phyloP scores from a whole-genome alignment of 92 coral and sea anemone genomes.

The Hydrozoanthus gracilis region DNA sequence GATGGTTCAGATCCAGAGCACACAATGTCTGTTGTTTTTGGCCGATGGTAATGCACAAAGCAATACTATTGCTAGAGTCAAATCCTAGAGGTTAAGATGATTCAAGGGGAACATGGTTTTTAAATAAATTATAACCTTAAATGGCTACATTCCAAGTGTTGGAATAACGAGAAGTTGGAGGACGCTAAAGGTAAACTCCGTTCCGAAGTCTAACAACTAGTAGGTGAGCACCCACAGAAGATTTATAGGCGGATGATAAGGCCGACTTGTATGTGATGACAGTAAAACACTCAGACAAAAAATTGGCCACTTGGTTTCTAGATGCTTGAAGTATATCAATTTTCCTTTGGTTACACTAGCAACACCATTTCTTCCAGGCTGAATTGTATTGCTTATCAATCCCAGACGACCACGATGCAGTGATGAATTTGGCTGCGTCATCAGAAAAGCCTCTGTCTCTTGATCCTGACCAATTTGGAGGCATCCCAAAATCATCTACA shows the following conservation, averaged over 20 bases:
- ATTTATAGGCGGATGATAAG: slow-evolving; percentile 31
- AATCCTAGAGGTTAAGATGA: slow-evolving; percentile 47
- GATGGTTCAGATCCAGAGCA: slow-evolving; percentile 37
- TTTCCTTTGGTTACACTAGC: slow-evolving; percentile 68
- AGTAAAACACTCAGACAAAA: slow-evolving; percentile 61
- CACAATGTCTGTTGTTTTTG: slow-evolving; percentile 60
- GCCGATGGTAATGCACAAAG: slow-evolving; percentile 62
- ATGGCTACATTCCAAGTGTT: slow-evolving; percentile 64
- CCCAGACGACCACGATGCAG: slow-evolving; percentile 69
- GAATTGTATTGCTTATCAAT: slow-evolving; percentile 70
- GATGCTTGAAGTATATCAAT: slow-evolving; percentile 65
- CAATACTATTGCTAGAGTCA: slow-evolving; percentile 65
- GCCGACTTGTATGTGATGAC: slow-evolving; percentile 63
- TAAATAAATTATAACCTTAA: slow-evolving; percentile 57
- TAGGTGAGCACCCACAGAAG: slow-evolving; percentile 59
- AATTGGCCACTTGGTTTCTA: slow-evolving; percentile 54
- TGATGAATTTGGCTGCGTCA: slow-evolving; percentile 54
- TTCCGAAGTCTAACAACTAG: slow-evolving; percentile 56
- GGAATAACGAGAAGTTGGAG: slow-evolving; percentile 60
- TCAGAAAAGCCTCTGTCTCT: slow-evolving; percentile 45
- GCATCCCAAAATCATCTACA: no score
- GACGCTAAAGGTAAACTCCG: slow-evolving; percentile 49
- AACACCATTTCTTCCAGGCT: slow-evolving; percentile 74
- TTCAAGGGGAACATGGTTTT: slow-evolving; percentile 65
- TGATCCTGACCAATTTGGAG: no score